A percentile compares a stretch with the other conserved stretches of the same genome.
Conservation (phyloP, 30 jellyfish, hydroid and myxozoan species). For the Mastigias papua region DNA sequence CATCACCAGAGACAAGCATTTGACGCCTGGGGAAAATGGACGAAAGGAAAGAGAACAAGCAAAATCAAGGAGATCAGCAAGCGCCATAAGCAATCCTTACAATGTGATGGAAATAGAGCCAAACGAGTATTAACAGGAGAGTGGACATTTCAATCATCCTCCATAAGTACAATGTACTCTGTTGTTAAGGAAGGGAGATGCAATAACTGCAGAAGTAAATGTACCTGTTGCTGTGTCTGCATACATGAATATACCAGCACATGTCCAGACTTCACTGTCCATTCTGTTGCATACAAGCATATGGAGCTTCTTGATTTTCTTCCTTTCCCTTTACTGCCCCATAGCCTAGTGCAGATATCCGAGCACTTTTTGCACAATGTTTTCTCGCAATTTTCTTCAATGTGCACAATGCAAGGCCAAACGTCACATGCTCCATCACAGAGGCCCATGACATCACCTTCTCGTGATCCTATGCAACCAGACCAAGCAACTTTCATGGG, state of each 20-base stretch:
- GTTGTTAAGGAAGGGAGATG: not conserved
- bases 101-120: not conserved
- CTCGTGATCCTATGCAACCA: too few species aligned
- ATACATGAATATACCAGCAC: not conserved
- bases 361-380: too few species aligned
- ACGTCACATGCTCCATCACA: too few species aligned
- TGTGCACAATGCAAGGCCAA: too few species aligned
- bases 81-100: constrained; percentile 46
- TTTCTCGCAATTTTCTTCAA: too few species aligned
- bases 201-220: not conserved
- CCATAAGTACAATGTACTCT: not conserved
- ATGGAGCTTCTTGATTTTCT: too few species aligned
- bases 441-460: too few species aligned
- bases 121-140: not conserved
- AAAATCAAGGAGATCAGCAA: constrained; percentile 52
- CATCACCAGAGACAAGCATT: constrained; percentile 66
- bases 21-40: constrained; percentile 61
- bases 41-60: constrained; percentile 52
- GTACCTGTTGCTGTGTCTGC: not conserved
- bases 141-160: not conserved
- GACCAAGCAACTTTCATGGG: too few species aligned
- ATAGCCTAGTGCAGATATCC: too few species aligned
- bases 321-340: too few species aligned
- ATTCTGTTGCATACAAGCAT: not conserved
- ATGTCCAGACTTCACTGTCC: not conserved